Conservation (phyloP, 2,113 vertebrate species). For the Hiodon tergisus region DNA sequence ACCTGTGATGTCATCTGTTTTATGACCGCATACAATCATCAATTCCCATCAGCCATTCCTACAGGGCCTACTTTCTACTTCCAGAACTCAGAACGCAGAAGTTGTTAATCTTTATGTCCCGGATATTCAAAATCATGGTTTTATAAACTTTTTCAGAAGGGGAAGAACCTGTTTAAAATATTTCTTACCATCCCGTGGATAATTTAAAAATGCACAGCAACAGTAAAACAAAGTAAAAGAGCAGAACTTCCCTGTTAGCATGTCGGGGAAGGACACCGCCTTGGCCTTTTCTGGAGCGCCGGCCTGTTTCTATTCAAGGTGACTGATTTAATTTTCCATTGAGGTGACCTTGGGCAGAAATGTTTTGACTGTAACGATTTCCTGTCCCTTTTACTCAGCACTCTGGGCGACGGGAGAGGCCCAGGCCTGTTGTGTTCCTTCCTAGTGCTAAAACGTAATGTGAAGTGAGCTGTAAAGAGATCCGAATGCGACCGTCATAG, state of each 20-base stretch:
- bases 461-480: conserved; percentile 33
- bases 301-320: conserved; percentile 50
- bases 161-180: no score
- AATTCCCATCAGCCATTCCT: no score
- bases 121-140: no score
- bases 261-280: not conserved
- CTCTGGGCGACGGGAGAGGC: conserved; percentile 48
- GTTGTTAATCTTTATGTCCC: no score
- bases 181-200: no score
- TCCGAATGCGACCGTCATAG: conserved; percentile 22
- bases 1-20: no score
- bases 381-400: conserved; percentile 68
- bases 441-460: conserved; percentile 45
- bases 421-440: conserved; percentile 41
- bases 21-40: no score
- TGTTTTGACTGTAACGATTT: conserved; percentile 75
- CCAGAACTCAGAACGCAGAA: no score
- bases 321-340: conserved; percentile 73
- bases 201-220: not conserved
- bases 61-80: no score
- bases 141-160: no score
- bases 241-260: not conserved
- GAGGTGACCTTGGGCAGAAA: conserved; percentile 71
- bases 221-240: not conserved
- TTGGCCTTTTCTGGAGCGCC: conserved; percentile 5